Base-by-base conservation (phyloP, 2,888 invertebrate species). In the Campoplex capitator region DNA sequence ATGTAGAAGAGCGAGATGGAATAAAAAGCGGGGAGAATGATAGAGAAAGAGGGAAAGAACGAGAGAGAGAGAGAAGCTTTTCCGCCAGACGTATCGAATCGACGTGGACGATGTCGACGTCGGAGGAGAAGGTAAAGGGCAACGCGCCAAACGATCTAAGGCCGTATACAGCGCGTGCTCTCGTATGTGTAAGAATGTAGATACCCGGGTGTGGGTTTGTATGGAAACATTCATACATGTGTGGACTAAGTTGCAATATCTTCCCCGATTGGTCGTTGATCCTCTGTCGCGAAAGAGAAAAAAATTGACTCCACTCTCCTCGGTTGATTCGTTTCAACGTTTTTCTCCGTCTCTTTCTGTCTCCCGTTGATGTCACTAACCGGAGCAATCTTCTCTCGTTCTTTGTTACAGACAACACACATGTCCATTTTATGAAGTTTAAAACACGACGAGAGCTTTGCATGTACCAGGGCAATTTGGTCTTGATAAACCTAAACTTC, bases 41-140 rank as follows among this genome's bases (percentile, higher is more conserved):
- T 70, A 68, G 84, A 48, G 85, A 80, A 73, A 81, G 74, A 88
- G 8, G 45, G 38, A 56, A 13, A 75, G 80, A 62, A 84, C 78
- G 85, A 79, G 67, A 88, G 88, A 86, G 88, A 87, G 88, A 83
- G 77, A 56, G 73, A 28, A 65, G 58, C 62, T 80, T 90, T 91
- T 90, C 88, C 88, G 88, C 89, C 89, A 91, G 91, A 91, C 91
- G 90, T 91, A 91, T 91, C 91, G 90, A 90, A 91, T 90, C 88
- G 91, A 91, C 89, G 89, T 85, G 85, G 88, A 90, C 89, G 89
- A 88, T 88, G 89, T 81, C 89, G 85, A 88, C 88, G 87, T 87
- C 80, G 88, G 85, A 84, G 86, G 58, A 84, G 83, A 87, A 89
- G 88, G 89, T 88, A 89, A 88, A 90, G 88, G 88, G 87, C 89